Conservation (phyloP, 1,140 invertebrate genomes). For the Eumeta japonica region DNA sequence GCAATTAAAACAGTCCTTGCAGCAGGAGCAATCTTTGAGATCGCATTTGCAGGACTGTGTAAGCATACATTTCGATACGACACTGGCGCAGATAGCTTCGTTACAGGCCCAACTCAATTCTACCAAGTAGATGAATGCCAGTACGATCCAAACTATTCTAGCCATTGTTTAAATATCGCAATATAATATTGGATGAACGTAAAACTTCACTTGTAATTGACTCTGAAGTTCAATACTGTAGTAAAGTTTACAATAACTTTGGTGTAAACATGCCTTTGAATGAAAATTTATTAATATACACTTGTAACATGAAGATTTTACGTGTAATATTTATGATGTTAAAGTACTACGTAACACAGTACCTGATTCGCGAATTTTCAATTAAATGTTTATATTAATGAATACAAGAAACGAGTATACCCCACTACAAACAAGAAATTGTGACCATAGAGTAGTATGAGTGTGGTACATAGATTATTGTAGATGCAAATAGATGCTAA, state of each 20-base stretch:
- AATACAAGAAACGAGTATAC: no score
- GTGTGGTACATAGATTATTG: no score
- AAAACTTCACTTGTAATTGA: constrained; percentile 7
- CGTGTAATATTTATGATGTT: no score
- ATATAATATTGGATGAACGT: neutral
- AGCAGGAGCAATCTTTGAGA: constrained; percentile 86
- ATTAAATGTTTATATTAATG: no score
- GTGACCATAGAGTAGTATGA: no score
- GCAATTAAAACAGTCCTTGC: constrained; percentile 88
- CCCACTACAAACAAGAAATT: no score
- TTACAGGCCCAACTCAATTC: constrained; percentile 65
- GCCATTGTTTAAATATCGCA: constrained; percentile 20
- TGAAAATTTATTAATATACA: constrained; percentile 14
- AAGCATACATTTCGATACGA: constrained; percentile 94
- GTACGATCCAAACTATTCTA: constrained; percentile 25
- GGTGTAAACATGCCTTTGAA: constrained; percentile 10
- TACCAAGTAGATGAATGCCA: constrained; percentile 30
- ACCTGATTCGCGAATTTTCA: no score
- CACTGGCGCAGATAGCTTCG: constrained; percentile 87
- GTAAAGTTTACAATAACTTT: constrained; percentile 4
- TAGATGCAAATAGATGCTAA: no score
- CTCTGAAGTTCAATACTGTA: no score
- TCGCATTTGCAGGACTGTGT: constrained; percentile 95
- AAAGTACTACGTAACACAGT: no score
- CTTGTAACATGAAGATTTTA: no score